Evolutionary conservation across 1,140 invertebrate species (phyloP).

Genomic region (Campoletis sonorensis): DNA sequence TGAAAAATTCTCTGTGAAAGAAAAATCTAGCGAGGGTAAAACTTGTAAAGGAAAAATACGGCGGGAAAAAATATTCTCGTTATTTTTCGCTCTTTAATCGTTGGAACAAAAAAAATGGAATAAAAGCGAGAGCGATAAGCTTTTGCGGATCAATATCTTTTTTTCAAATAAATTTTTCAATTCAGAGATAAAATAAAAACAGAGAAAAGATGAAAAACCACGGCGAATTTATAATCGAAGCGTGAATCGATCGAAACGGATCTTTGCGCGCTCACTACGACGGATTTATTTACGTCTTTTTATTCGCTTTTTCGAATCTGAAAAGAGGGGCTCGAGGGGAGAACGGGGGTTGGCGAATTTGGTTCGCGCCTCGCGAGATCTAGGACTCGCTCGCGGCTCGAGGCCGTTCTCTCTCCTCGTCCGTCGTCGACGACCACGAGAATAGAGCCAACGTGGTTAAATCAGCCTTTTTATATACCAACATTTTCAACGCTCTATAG

Average conservation of each 20-base stretch:
- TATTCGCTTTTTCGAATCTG: too few relatives aligned
- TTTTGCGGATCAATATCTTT: too few relatives aligned
- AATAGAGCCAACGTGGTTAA: not conserved
- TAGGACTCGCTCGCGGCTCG: constrained; percentile 25
- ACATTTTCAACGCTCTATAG: constrained; percentile 41
- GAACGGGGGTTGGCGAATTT: too few relatives aligned
- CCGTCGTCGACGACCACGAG: not conserved
- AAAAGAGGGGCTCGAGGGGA: too few relatives aligned
- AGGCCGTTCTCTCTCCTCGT: not conserved
- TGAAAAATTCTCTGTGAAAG: too few relatives aligned
- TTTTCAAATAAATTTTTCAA: too few relatives aligned
- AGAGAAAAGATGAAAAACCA: not conserved
- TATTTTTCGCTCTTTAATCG: too few relatives aligned
- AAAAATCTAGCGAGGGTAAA: too few relatives aligned
- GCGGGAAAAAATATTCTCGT: too few relatives aligned
- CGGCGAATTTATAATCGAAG: constrained; percentile 22
- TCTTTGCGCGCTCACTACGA: not conserved
- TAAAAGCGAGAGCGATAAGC: too few relatives aligned
- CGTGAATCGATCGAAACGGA: constrained; percentile 37
- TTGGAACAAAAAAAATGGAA: too few relatives aligned
- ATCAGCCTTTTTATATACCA: constrained; percentile 16
- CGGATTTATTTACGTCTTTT: not conserved
- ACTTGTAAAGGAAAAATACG: too few relatives aligned
- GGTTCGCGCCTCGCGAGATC: constrained; percentile 15
- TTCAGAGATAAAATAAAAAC: not conserved